Percentiles rank a stretch among this genome's conserved stretches.
phyloP scores from a whole-genome alignment of 2,888 invertebrate genomes.

The Polia nebulosa region DNA sequence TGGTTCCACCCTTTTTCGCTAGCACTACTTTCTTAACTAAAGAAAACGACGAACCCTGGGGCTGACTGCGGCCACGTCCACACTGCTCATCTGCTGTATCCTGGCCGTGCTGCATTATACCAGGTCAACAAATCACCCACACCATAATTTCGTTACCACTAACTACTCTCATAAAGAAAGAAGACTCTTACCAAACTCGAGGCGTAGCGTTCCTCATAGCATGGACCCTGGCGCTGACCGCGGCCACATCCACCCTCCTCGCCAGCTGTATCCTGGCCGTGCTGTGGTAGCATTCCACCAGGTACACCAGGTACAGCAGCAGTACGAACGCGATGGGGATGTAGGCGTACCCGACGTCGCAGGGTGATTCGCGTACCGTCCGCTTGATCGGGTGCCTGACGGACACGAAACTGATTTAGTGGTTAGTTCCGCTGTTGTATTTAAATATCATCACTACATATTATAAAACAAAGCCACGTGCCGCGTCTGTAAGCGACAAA shows the following conservation, averaged over 20 bases:
- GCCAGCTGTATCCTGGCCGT: conserved; percentile 93
- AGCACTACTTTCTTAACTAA: too few relatives aligned
- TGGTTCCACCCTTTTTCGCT: too few relatives aligned
- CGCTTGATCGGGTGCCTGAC: conserved; percentile 92
- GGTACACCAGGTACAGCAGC: conserved; percentile 95
- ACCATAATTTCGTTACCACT: neutral
- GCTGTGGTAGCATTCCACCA: conserved; percentile 96
- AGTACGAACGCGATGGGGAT: conserved; percentile 95
- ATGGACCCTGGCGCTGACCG: conserved; percentile 92
- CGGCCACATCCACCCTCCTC: conserved; percentile 92
- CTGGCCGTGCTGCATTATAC: conserved; percentile 95
- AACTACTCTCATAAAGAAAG: neutral
- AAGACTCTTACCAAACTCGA: conserved; percentile 92
- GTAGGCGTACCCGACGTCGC: conserved; percentile 96
- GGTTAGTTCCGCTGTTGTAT: conserved; percentile 53
- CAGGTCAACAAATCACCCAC: conserved; percentile 92
- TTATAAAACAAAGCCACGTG: too few relatives aligned
- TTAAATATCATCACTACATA: too few relatives aligned
- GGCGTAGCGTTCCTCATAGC: conserved; percentile 93
- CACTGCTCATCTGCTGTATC: conserved; percentile 92
- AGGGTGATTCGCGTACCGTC: conserved; percentile 93
- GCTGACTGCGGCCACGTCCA: conserved; percentile 92
- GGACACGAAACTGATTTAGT: conserved; percentile 77
- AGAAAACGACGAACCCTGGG: conserved; percentile 90
- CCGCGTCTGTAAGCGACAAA: too few relatives aligned